Evolutionary conservation across 2,888 invertebrate genomes (phyloP), one percentile per base, ranked within the genome.

Genomic region (Polymixis lichenea): DNA sequence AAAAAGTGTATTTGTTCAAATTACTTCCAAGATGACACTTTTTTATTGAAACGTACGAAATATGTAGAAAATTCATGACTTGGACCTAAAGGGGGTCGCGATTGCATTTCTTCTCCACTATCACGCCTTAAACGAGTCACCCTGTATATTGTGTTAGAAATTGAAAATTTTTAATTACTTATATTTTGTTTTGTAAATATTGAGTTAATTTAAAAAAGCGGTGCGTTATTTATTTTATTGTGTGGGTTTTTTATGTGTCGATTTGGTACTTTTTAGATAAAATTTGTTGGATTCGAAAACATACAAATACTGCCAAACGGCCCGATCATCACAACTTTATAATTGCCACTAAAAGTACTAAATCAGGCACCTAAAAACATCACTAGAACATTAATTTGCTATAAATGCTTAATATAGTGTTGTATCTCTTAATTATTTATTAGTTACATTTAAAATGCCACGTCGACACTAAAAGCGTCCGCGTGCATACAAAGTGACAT

Each of bases 161-260:
- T 71, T 75, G 61, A 69, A 64, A 67, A 56, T 13, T n/a, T 49
- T 56, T n/a, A 74, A 75, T 53, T 66, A 38, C 38, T 5, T 38
- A 62, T 81, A 55, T 82, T 79, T 84, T 78, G 68, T 83, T 87
- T 77, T 86, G 86, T 86, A 86, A 86, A 86, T 86, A 86, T 86
- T 82, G 81, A 66, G 68, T 71, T 72, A 74, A 60, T 75, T 43
- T 74, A 69, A 77, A 25, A 71, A 73, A 66, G 76, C 61, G 86
- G 86, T 84, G 86, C 86, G 69, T 82, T 78, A 72, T 85, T 83
- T 85, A 81, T 81, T 80, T 80, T 72, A 71, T 70, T 61, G 19
- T 32, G 15, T 58, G 70, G 64, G 25, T 74, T 65, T 51, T 43
- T 78, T 62, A 58, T 49, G 65, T 80, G 61, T n/a, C 55, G 22